A percentile compares a stretch with the other conserved stretches of the same genome.
These are phyloP conservation scores for Ephestia elutella DNA, from an alignment of 1,140 invertebrate species.

Conservation along the genomic window DNA sequence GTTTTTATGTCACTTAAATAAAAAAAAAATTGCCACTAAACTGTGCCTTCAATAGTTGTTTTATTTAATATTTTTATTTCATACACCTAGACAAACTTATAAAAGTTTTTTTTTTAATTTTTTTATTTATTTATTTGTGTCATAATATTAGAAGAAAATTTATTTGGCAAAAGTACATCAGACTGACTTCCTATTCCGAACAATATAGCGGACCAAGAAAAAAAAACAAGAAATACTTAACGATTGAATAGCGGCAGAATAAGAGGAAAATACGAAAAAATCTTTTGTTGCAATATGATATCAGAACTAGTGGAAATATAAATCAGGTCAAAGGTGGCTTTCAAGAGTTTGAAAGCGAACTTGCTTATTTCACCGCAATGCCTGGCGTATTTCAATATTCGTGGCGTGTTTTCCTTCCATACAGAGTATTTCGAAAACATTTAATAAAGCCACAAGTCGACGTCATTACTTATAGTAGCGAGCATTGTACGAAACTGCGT, in stretches of 20 bases:
- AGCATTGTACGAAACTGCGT: slow-evolving; percentile 27
- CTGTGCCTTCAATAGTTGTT: too few species aligned
- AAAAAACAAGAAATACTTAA: too few species aligned
- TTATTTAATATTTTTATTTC: too few species aligned
- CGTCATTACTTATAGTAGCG: slow-evolving; percentile 14
- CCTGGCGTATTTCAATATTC: slow-evolving; percentile 7
- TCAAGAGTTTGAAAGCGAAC: slow-evolving; percentile 22
- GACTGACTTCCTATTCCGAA: too few species aligned
- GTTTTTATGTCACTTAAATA: too few species aligned
- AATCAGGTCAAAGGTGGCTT: slow-evolving; percentile 17
- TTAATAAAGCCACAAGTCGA: slow-evolving; percentile 10
- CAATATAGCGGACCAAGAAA: background rate
- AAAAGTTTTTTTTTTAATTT: too few species aligned
- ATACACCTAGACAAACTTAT: too few species aligned
- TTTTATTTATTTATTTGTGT: too few species aligned
- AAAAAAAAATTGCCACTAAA: too few species aligned
- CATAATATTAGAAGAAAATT: too few species aligned
- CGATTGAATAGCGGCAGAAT: slow-evolving; percentile 6
- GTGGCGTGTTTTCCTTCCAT: background rate
- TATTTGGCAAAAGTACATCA: too few species aligned
- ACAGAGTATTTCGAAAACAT: slow-evolving; percentile 6
- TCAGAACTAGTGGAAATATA: slow-evolving; percentile 10
- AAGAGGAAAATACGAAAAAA: slow-evolving; percentile 10
- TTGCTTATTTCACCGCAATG: slow-evolving; percentile 11
- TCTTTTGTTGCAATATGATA: slow-evolving; percentile 15